phyloP scores from a whole-genome alignment of 2,888 invertebrate genomes.

The Sarcophaga rosellei region DNA sequence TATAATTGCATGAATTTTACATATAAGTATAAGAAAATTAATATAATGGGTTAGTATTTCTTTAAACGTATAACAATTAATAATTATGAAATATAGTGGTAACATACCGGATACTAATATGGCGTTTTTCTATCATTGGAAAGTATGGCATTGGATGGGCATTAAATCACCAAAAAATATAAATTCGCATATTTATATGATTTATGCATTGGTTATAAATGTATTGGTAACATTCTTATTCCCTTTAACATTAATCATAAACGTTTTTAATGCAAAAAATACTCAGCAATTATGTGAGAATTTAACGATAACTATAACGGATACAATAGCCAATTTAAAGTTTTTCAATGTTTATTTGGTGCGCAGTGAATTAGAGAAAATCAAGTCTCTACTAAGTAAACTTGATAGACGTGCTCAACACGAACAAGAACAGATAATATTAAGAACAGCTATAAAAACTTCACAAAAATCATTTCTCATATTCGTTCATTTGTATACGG shows the following conservation, averaged over 20 bases:
- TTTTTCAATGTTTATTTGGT: conserved; percentile 76
- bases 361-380: conserved; percentile 71
- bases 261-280: conserved; percentile 73
- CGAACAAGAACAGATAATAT: conserved; percentile 68
- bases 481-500: conserved; percentile 73
- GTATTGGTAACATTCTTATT: conserved; percentile 75
- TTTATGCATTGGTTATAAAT: conserved; percentile 73
- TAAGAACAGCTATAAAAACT: conserved; percentile 70
- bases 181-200: conserved; percentile 59
- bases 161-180: conserved; percentile 70
- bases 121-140: conserved; percentile 77
- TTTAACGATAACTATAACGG: conserved; percentile 77
- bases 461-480: conserved; percentile 72
- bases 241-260: conserved; percentile 75
- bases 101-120: conserved; percentile 69
- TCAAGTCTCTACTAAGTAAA: conserved; percentile 69
- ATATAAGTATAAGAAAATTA: too few relatives aligned
- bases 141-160: conserved; percentile 76
- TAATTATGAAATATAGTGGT: not conserved
- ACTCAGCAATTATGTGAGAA: conserved; percentile 76
- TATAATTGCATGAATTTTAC: too few relatives aligned
- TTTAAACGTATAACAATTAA: too few relatives aligned
- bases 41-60: too few relatives aligned
- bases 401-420: conserved; percentile 69
- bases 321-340: conserved; percentile 76